Percentiles rank a stretch among this genome's conserved stretches.
Evolutionary conservation across 2,113 vertebrate genomes (phyloP).

Genomic region (Xenus cinereus): DNA sequence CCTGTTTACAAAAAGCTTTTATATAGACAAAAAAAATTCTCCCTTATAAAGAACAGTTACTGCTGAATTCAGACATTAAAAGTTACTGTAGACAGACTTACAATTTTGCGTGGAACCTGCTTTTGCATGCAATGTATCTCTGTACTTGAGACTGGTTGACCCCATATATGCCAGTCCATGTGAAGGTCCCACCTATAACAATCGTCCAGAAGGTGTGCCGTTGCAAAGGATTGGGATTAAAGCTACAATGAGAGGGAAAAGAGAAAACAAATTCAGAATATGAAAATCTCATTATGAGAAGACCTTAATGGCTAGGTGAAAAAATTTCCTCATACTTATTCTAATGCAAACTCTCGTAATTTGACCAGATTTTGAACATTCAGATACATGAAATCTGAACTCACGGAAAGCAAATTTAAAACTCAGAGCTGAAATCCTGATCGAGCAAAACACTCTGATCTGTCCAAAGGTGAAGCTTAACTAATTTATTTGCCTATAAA

Average conservation of each 20-base stretch:
- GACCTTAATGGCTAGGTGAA: background rate
- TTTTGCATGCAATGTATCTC: slow-evolving; percentile 94
- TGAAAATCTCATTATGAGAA: background rate
- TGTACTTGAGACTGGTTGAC: slow-evolving; percentile 95
- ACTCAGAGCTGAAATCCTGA: background rate
- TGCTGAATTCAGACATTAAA: background rate
- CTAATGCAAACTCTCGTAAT: background rate
- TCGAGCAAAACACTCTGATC: background rate
- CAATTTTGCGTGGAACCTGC: slow-evolving; percentile 87
- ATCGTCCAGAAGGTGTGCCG: slow-evolving; percentile 95
- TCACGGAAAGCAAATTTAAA: background rate
- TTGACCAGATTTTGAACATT: background rate
- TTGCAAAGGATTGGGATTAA: slow-evolving; percentile 86
- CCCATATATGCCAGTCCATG: slow-evolving; percentile 88
- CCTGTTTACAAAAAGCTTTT: background rate
- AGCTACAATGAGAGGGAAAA: slow-evolving; percentile 73
- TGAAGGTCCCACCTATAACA: slow-evolving; percentile 85
- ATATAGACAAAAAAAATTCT: background rate
- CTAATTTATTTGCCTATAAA: background rate
- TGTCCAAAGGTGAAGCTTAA: background rate
- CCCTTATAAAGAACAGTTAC: background rate
- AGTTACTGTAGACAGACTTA: slow-evolving; percentile 71
- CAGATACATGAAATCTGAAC: background rate
- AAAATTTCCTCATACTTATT: background rate
- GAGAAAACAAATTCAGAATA: slow-evolving; percentile 1